These are phyloP conservation scores for Otocyon megalotis DNA, from an alignment of 2,113 vertebrate species.

Conservation along the genomic window DNA sequence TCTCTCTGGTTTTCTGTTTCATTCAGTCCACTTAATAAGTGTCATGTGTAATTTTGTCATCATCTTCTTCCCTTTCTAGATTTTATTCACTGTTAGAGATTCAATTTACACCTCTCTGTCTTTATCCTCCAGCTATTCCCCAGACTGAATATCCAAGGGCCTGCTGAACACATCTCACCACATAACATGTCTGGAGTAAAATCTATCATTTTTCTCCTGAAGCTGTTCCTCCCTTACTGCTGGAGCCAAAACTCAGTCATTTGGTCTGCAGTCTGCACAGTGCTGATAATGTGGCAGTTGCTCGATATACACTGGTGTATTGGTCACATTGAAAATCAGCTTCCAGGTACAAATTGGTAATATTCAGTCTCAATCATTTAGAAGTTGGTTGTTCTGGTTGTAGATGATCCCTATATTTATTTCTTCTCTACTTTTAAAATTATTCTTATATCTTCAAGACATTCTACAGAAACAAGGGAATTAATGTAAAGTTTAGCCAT, in stretches of 20 bases:
- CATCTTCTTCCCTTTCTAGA: not conserved
- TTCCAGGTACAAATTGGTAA: not conserved
- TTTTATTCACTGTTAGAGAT: not conserved
- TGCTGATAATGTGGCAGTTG: not conserved
- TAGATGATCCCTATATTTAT: not conserved
- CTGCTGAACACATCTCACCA: not conserved
- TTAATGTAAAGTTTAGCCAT: not conserved
- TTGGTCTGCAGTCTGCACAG: not conserved
- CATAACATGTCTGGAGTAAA: not conserved
- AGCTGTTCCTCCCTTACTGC: not conserved
- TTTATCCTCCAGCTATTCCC: not conserved
- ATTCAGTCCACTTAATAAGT: not conserved
- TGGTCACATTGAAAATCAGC: not conserved
- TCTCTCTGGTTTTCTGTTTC: not conserved
- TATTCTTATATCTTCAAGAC: not conserved
- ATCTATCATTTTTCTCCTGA: not conserved
- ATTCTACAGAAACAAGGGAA: not conserved
- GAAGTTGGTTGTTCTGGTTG: not conserved
- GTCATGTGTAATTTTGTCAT: not conserved
- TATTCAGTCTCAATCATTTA: not conserved
- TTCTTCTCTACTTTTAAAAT: constrained; percentile 3
- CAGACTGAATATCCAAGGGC: not conserved
- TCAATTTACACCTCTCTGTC: not conserved
- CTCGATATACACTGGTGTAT: not conserved
- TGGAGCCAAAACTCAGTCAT: not conserved